Base-by-base conservation (phyloP, 2,113 vertebrate genomes). In the Myiagra hebetior region DNA sequence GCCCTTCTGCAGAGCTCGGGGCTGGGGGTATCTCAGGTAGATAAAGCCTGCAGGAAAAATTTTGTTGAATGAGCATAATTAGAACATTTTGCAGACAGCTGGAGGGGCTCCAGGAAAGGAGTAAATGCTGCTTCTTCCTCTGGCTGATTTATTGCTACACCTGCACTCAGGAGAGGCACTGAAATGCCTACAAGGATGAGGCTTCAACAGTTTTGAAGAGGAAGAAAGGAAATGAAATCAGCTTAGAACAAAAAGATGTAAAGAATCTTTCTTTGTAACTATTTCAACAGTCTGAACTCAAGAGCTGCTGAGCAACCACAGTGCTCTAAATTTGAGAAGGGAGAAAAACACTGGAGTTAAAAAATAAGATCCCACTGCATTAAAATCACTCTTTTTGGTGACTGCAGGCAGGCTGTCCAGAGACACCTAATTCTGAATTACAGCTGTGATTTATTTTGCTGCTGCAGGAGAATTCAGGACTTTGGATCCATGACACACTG, bases 101-200 rank as follows among this genome's bases (percentile, higher is more conserved):
- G 80, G 69, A 94, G 83, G 83, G 92, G 84, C 74, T 82, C 49
- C 69, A 83, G 57, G 30, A 60, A 93, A 93, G n/a, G 11, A 85
- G n/a, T 26, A 77, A 80, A 68, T 21, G 23, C 27, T 84, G 44
- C 52, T 85, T 20, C 69, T 91, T 70, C 60, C 80, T 77, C 72
- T 69, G 49, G 22, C 47, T 94, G 80, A 93, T 96, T 93, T 95
- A 95, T 77, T 79, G 89, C 60, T 79, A 91, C 87, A 91, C 89
- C 91, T 95, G 93, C 85, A 67, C 47, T 30, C 67, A 78, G 77
- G 62, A 88, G 60, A 85, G 44, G 55, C 70, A 30, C 6, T 76
- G 72, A 69, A 91, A 74, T 44, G 21, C 56, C 91, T 67, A 19
- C 79, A 84, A 68, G 70, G 74, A 67, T 1, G 2, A 64, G 49